Evolutionary conservation across 2,888 invertebrate genomes (phyloP).

Genomic region (Bugula neritina): DNA sequence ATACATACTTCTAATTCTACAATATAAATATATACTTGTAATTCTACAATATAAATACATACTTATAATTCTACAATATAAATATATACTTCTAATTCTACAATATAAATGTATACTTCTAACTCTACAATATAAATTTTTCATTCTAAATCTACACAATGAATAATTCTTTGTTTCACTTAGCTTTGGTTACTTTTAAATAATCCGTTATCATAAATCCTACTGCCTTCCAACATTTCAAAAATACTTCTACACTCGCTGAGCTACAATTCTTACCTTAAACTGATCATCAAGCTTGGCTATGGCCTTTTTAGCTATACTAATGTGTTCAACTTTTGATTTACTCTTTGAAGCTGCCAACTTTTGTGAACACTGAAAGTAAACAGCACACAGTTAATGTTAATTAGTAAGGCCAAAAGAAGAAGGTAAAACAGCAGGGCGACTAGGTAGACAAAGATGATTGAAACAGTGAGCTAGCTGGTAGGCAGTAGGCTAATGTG

Average conservation of each 20-base stretch:
- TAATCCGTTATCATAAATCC: no score
- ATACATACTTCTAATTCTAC: background rate
- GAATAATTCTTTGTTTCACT: no score
- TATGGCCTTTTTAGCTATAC: constrained; percentile 10
- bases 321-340: background rate
- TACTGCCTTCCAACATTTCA: no score
- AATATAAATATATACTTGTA: background rate
- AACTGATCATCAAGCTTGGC: background rate
- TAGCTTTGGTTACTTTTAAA: no score
- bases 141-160: no score
- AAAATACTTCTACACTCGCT: no score
- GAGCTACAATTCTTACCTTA: background rate
- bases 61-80: background rate
- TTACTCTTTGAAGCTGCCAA: constrained; percentile 22
- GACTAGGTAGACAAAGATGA: no score
- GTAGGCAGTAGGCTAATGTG: no score
- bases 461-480: no score
- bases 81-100: background rate
- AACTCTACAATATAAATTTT: no score
- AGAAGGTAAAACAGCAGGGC: no score
- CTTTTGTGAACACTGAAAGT: constrained; percentile 23
- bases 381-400: background rate
- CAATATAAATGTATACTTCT: background rate
- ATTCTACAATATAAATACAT: background rate
- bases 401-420: background rate